These are phyloP conservation scores for Benitochromis conjunctus DNA, from an alignment of 2,113 vertebrate genomes.

Conservation along the genomic window DNA sequence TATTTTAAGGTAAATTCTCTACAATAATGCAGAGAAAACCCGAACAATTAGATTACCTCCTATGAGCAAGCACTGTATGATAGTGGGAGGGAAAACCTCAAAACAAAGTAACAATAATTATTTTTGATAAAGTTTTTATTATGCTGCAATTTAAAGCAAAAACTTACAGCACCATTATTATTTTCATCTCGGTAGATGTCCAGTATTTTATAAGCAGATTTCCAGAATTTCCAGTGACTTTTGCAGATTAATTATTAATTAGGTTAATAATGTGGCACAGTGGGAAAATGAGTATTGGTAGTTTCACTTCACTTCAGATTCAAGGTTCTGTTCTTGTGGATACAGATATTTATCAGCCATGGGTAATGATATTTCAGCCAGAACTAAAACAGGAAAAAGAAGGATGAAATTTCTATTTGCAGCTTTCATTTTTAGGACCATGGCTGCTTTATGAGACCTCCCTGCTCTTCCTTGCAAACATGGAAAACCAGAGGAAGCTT, in stretches of 20 bases:
- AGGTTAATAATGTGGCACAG: not conserved
- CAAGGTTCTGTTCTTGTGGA: not conserved
- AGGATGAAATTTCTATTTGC: rapidly evolving
- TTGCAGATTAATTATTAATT: not conserved
- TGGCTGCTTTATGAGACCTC: not conserved
- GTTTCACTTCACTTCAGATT: not conserved
- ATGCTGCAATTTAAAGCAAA: not conserved
- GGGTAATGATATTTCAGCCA: not conserved
- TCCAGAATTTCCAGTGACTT: not conserved
- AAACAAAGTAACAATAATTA: not conserved
- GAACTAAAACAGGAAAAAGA: not conserved
- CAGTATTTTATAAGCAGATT: not conserved
- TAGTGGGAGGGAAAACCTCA: not conserved
- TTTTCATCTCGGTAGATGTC: rapidly evolving
- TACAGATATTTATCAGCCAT: not conserved
- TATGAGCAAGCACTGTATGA: not conserved
- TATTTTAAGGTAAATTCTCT: not conserved
- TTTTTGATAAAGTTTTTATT: not conserved
- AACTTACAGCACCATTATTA: not conserved
- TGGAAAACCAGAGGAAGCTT: not conserved
- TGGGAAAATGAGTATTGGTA: not conserved
- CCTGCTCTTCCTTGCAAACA: not conserved
- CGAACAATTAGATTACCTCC: not conserved
- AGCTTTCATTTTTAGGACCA: not conserved
- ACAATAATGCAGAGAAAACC: not conserved